Evolutionary conservation across 2,888 invertebrate genomes (phyloP).

Genomic region (Barypeithes pellucidus): DNA sequence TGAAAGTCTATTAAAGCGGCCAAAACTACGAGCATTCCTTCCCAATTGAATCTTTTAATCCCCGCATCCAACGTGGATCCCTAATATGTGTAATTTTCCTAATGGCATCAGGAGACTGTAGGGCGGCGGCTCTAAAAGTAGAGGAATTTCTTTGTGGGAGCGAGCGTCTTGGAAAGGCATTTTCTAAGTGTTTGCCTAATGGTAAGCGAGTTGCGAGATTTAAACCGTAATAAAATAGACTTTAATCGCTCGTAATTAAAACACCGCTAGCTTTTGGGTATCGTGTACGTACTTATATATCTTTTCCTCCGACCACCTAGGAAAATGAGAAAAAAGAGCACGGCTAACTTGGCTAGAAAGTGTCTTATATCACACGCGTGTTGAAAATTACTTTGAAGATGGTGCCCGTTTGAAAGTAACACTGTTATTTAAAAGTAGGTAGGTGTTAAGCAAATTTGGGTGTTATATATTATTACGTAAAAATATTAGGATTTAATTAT

Average conservation of each 20-base stretch:
- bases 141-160: constrained; percentile 36
- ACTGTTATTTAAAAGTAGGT: too few species aligned
- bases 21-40: constrained; percentile 29
- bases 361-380: too few species aligned
- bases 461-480: too few species aligned
- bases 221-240: constrained; percentile 30
- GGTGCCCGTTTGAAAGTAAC: too few species aligned
- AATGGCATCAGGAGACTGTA: constrained; percentile 27
- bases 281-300: not conserved
- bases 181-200: constrained; percentile 28
- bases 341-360: too few species aligned
- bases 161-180: constrained; percentile 15
- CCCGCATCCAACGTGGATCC: constrained; percentile 17
- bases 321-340: too few species aligned
- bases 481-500: too few species aligned
- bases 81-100: constrained; percentile 40
- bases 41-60: constrained; percentile 29
- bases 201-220: constrained; percentile 16
- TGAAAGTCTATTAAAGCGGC: constrained; percentile 27
- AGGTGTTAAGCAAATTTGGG: too few species aligned
- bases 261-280: not conserved
- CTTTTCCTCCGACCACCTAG: too few species aligned
- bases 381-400: too few species aligned
- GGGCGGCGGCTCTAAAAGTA: constrained; percentile 35
- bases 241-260: constrained; percentile 26